Conservation (phyloP, 2,113 vertebrate genomes). For the Channa maculata region DNA sequence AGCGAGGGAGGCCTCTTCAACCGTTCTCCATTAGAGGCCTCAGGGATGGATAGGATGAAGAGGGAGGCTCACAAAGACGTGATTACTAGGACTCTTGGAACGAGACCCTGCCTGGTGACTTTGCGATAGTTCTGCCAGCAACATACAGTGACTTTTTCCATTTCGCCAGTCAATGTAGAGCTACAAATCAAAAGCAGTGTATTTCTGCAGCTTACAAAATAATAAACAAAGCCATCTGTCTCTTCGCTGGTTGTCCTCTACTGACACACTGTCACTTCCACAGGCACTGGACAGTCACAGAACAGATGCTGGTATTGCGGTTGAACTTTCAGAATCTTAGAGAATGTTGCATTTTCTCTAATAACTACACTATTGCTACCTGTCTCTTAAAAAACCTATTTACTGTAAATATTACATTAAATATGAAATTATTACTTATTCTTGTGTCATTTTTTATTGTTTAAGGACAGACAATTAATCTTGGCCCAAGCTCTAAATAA, state of each 20-base stretch:
- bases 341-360: constrained; percentile 21
- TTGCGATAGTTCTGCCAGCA: constrained; percentile 65
- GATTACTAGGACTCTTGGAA: constrained; percentile 79
- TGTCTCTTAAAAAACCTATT: background rate
- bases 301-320: constrained; percentile 51
- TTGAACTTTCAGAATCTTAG: constrained; percentile 57
- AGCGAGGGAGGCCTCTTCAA: constrained; percentile 23
- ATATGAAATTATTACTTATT: background rate
- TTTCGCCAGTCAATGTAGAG: constrained; percentile 52
- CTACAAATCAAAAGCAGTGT: constrained; percentile 75
- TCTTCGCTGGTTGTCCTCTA: constrained; percentile 54
- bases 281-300: constrained; percentile 23
- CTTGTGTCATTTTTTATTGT: background rate
- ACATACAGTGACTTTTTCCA: constrained; percentile 42
- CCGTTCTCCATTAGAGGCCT: constrained; percentile 71
- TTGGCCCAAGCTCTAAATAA: no score
- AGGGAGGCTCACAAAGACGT: constrained; percentile 64
- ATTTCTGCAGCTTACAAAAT: constrained; percentile 64
- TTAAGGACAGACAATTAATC: no score
- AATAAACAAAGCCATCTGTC: constrained; percentile 78
- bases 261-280: constrained; percentile 50
- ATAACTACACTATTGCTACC: background rate
- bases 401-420: no score
- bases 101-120: constrained; percentile 68
- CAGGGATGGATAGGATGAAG: constrained; percentile 66